Conservation (phyloP, 1,140 invertebrate species). For the Leucophenga varia region DNA sequence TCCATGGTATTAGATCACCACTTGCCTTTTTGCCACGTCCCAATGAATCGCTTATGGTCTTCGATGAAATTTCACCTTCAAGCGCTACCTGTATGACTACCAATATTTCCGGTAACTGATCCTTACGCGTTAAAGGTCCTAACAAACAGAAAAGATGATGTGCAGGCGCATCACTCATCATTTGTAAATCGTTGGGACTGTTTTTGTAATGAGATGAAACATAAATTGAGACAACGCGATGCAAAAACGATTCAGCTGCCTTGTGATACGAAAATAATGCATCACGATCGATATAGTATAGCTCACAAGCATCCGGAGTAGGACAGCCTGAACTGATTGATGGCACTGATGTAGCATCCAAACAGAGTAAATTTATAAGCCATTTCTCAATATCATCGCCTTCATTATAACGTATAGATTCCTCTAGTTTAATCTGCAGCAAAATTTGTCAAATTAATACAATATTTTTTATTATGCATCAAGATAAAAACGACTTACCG, state of each 20-base stretch:
- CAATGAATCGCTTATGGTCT: slow-evolving; percentile 73
- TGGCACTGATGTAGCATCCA: slow-evolving; percentile 76
- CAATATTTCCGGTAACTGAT: slow-evolving; percentile 84
- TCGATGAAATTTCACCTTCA: slow-evolving; percentile 91
- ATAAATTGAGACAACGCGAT: slow-evolving; percentile 88
- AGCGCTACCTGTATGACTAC: slow-evolving; percentile 92
- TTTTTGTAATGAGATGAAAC: slow-evolving; percentile 99
- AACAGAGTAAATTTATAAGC: slow-evolving; percentile 89
- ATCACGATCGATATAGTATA: slow-evolving; percentile 91
- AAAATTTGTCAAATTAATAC: neutral
- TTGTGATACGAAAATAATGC: slow-evolving; percentile 97
- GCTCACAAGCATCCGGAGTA: slow-evolving; percentile 82
- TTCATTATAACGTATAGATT: slow-evolving; percentile 91
- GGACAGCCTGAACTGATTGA: slow-evolving; percentile 77
- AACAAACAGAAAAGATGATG: slow-evolving; percentile 96
- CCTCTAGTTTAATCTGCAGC: slow-evolving; percentile 74
- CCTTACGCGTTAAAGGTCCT: slow-evolving; percentile 74
- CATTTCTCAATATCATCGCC: slow-evolving; percentile 90
- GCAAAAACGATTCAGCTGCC: slow-evolving; percentile 92
- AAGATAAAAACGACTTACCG: slow-evolving; percentile 37
- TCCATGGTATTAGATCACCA: slow-evolving; percentile 98
- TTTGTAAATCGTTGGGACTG: slow-evolving; percentile 97
- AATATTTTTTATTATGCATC: neutral
- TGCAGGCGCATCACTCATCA: slow-evolving; percentile 97
- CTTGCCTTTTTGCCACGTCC: slow-evolving; percentile 84